Evolutionary conservation across 2,113 vertebrate species (phyloP).

Genomic region (Emydocephalus ijimae): DNA sequence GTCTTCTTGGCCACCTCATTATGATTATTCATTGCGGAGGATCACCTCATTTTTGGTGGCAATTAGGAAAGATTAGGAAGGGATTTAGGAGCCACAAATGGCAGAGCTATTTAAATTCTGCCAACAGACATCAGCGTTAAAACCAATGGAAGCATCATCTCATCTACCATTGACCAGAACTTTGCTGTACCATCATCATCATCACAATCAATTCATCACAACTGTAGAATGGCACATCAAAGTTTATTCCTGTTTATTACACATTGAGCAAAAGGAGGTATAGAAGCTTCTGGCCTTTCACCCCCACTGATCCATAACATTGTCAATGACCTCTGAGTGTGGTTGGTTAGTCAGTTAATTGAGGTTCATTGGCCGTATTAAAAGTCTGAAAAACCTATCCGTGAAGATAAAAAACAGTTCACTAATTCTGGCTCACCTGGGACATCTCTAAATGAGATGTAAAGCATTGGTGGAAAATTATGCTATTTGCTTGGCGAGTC

Average conservation of each 20-base stretch:
- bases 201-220: neutral
- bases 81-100: conserved; percentile 11
- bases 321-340: neutral
- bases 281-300: neutral
- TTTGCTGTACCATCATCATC: neutral
- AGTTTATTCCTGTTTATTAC: neutral
- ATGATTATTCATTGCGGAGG: conserved; percentile 46
- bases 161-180: neutral
- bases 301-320: neutral
- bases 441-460: neutral
- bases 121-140: neutral
- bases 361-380: neutral
- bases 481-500: neutral
- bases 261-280: neutral
- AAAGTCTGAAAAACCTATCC: neutral
- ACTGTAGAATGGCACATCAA: neutral
- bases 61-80: conserved; percentile 29
- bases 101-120: conserved; percentile 16
- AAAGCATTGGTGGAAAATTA: too few species aligned
- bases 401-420: neutral
- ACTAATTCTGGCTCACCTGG: neutral
- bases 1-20: conserved; percentile 44
- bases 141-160: neutral
- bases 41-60: conserved; percentile 29
- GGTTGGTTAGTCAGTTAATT: neutral